These are phyloP conservation scores for Ectemnius cavifrons DNA, from an alignment of 2,888 invertebrate genomes.

Conservation along the genomic window DNA sequence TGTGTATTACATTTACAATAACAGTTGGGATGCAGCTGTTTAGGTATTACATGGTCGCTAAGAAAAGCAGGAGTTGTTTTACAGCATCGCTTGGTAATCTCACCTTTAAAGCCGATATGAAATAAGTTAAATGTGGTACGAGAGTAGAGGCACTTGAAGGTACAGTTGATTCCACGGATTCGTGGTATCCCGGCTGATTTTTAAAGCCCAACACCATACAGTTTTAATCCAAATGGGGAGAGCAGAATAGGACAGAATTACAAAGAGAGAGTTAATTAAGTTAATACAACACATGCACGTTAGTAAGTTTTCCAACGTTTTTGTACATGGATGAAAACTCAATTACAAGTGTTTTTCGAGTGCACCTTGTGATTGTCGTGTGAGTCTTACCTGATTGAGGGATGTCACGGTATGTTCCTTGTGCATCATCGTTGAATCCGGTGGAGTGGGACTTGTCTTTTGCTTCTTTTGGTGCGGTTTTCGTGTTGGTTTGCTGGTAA, in stretches of 20 bases:
- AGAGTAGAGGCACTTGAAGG: slow-evolving; percentile 78
- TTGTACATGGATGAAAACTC: too few relatives aligned
- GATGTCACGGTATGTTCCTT: slow-evolving; percentile 74
- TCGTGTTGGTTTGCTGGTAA: slow-evolving; percentile 67
- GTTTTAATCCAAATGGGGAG: slow-evolving; percentile 45
- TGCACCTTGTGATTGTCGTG: too few relatives aligned
- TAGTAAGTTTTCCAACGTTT: too few relatives aligned
- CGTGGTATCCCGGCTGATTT: slow-evolving; percentile 73
- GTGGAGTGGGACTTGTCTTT: slow-evolving; percentile 65
- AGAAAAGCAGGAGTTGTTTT: slow-evolving; percentile 4
- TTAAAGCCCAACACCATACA: slow-evolving; percentile 41
- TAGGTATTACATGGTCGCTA: slow-evolving; percentile 13
- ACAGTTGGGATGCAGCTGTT: neutral
- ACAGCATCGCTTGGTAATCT: slow-evolving; percentile 69
- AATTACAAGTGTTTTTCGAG: neutral
- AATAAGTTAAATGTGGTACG: slow-evolving; percentile 85
- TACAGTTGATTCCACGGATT: slow-evolving; percentile 72
- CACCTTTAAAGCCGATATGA: slow-evolving; percentile 87
- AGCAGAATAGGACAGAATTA: slow-evolving; percentile 43
- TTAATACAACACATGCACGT: neutral
- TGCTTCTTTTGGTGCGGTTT: slow-evolving; percentile 68
- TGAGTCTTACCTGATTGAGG: slow-evolving; percentile 70
- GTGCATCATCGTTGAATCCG: slow-evolving; percentile 68
- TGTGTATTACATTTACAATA: slow-evolving; percentile 12
- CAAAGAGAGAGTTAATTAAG: slow-evolving; percentile 13